phyloP scores from a whole-genome alignment of 2,888 invertebrate genomes.

The Eumerus sabulonum region DNA sequence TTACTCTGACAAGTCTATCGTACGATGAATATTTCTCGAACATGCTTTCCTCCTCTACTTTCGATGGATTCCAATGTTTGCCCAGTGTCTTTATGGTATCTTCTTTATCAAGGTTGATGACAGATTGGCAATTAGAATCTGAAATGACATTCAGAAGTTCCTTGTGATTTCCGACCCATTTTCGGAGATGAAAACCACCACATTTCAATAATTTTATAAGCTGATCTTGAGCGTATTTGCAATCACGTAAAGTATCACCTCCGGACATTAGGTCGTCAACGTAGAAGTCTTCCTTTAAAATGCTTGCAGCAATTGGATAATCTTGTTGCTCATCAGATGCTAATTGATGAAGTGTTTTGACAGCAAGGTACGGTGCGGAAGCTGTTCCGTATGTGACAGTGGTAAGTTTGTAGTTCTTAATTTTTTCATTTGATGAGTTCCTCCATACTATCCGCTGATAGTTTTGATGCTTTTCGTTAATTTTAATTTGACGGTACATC shows the following conservation, averaged over 20 bases:
- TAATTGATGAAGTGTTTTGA: neutral
- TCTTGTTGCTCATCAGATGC: neutral
- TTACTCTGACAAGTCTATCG: no score
- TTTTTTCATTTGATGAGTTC: no score
- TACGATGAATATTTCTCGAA: no score
- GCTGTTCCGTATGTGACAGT: conserved; percentile 17
- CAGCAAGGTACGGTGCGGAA: neutral
- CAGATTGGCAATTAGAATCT: neutral
- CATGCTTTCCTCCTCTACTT: no score
- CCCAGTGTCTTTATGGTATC: no score
- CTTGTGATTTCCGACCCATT: conserved; percentile 10
- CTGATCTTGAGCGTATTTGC: neutral
- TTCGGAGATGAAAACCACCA: neutral
- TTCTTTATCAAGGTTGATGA: neutral
- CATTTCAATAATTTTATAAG: neutral
- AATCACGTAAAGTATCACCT: neutral
- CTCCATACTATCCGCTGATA: no score
- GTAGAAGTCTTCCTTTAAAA: conserved; percentile 1
- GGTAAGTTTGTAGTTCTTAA: no score
- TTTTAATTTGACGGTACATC: no score
- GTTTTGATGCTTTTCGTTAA: no score
- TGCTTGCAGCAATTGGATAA: conserved; percentile 10
- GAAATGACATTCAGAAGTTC: neutral
- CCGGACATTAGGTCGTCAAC: conserved; percentile 5
- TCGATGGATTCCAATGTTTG: no score